Base-by-base conservation (phyloP, 2,888 invertebrate genomes). In the Escarpia spicata region DNA sequence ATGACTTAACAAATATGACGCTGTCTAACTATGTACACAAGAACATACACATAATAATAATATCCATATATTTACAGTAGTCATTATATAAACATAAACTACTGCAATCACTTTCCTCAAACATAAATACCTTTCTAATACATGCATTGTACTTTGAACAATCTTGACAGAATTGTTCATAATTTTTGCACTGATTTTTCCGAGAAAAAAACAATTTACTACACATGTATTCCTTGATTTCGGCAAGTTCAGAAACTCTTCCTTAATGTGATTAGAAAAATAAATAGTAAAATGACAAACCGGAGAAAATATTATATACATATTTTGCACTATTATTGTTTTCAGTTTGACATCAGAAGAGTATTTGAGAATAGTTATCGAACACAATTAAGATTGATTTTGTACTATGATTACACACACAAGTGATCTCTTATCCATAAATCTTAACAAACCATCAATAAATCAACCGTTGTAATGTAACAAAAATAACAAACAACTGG, bases 1-100 rank as follows among this genome's bases (percentile, higher is more conserved):
- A 75, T 75, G 75, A 75, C n/a, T 75, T 75, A 75, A 75, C 75
- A 75, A 75, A n/a, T 75, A 75, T 75, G 75, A 75, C 75, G n/a
- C 52, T 52, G 52, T 26, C 75, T 75, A 75, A 75, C 75, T 75
- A 75, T 75, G 19, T 75, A 75, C 75, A 75, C 26, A 0, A 0
- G 75, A 75, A 75, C 75, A n/a, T 75, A 75, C 60, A 60, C 75
- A 75, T 15, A 75, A 26, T 75, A 26, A 75, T 75, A 75, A 75
- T 75, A 75, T 75, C 75, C 75, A 75, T 4, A 75, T 26, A 75
- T 75, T 75, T 75, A 75, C 26, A 75, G 75, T 75, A 75, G 75
- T 75, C 3, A 60, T 26, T 75, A 75, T n/a, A 75, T 19, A 6
- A 26, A 75, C 15, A 75, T 4, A 75, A 75, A 75, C 75, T 75